Base-by-base conservation (phyloP, 2,888 invertebrate genomes). In the Blastobasis adustella region DNA sequence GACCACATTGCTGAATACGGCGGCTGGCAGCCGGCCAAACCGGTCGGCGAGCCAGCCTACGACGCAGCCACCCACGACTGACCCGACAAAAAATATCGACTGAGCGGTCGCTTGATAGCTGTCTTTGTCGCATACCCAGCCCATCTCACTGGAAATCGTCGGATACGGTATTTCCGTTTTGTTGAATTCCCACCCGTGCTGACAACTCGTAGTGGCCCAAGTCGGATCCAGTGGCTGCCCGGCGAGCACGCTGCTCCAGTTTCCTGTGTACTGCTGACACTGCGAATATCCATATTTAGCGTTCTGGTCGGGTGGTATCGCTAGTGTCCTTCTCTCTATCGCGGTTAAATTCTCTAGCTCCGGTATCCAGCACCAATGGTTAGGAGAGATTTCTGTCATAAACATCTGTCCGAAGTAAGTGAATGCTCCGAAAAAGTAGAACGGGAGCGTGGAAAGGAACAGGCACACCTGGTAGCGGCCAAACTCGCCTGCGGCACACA, bases 101-200 rank as follows among this genome's bases (percentile, higher is more conserved):
- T 82, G 82, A 0, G 82, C 81, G 1, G 73, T 71, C 1, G 80
- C 82, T 65, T 80, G 80, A 52, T 82, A 75, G 57, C 78, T 81
- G 41, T 65, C 60, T 54, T 58, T 73, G 1, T 82, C 76, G 54
- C 82, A 83, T 5, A 82, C 81, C 82, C 83, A 83, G 44, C 73
- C 77, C 55, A 77, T 53, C 57, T 82, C 81, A 54, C 74, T 82
- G 4, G 73, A 62, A 46, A 81, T 76, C 5, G 82, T 83, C 3
- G 74, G 67, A 54, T 82, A 82, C 0, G 82, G 76, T 61, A 83
- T 78, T 62, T 82, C 81, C 6, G 74, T 71, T 51, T 60, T 71
- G 51, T 83, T 75, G 42, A 79, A 83, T 58, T 83, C 83, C 82
- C 82, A 83, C 53, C 83, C 81, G 57, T 71, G 47, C 60, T 67